Base-by-base conservation (phyloP, 2,888 invertebrate species). In the Pediacus dermestoides region DNA sequence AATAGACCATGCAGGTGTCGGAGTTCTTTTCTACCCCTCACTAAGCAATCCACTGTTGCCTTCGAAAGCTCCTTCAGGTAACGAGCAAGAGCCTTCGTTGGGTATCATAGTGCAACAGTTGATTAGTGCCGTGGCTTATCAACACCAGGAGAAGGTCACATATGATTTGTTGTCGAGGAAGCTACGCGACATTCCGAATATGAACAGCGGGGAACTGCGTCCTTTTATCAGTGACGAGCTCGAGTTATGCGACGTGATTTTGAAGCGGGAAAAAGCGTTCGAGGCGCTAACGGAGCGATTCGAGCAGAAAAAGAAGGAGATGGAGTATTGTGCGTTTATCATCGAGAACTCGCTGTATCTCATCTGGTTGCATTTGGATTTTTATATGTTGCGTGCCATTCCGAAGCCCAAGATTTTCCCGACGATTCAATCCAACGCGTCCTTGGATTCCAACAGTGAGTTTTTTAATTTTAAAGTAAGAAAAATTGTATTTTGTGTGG, bases 321-420 rank as follows among this genome's bases (percentile, higher is more conserved):
- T 82, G 52, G 75, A 74, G 53, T 73, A 78, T 58, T 75, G 80
- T 58, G 72, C 76, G 32, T 78, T 80, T 58, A 81, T 85, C 37
- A 77, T 83, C 12, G 84, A 86, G 60, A 79, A 81, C 51, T 79
- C 82, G 53, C 68, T 87, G 34, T 84, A 85, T 59, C 74, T 89
- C 43, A 72, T 88, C 45, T 88, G 88, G 88, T 77, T 81, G 34
- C 87, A 86, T 67, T 67, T 86, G 33, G 80, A 85, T 53, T 81
- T 80, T 58, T 83, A 82, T 58, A 78, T 85, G 68, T 69, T 80
- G 35, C 74, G 78, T 49, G 75, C 80, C 0, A 74, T 79, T 34
- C 74, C 78, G 10, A 65, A 61, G 48, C 57, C 60, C 8, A 61
- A 59, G 33, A 60, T 53, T 44, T 58, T 55, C 32, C 58, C 58